A percentile compares a stretch with the other conserved stretches of the same genome.
Evolutionary conservation across 2,888 invertebrate genomes (phyloP).

Genomic region (Tromatobia lineatoria): DNA sequence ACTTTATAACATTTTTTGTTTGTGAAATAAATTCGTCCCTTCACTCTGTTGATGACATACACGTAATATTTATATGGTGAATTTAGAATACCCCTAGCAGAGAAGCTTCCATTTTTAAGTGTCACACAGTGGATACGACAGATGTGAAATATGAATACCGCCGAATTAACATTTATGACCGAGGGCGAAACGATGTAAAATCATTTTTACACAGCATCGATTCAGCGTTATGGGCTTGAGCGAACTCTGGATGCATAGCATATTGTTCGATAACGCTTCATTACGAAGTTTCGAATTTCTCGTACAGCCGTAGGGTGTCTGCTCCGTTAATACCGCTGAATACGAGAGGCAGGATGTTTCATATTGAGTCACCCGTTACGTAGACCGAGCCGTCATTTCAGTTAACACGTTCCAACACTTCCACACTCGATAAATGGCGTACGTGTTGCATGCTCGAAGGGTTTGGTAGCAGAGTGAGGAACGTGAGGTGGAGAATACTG

Average conservation of each 20-base stretch:
- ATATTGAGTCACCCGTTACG: constrained; percentile 36
- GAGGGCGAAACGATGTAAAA: neutral
- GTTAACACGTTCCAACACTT: constrained; percentile 56
- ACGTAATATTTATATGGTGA: constrained; percentile 11
- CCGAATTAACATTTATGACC: constrained; percentile 12
- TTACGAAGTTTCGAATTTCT: constrained; percentile 18
- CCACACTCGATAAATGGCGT: constrained; percentile 45
- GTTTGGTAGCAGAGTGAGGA: neutral
- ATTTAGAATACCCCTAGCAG: neutral
- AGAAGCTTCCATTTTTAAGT: neutral
- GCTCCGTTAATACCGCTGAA: neutral
- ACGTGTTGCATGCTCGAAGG: constrained; percentile 41
- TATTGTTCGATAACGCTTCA: neutral
- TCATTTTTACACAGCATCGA: neutral
- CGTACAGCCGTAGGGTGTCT: neutral
- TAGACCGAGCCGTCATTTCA: constrained; percentile 42
- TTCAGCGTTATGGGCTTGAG: constrained; percentile 2
- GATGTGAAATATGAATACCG: constrained; percentile 24
- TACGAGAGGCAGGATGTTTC: constrained; percentile 42
- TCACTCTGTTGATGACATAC: neutral
- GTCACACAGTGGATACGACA: neutral
- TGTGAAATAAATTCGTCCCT: neutral
- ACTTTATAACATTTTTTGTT: neutral
- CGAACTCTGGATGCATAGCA: neutral
- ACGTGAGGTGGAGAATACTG: constrained; percentile 5